Percentiles rank a stretch among this genome's conserved stretches.
These are phyloP conservation scores for Eulemur rubriventer DNA, from an alignment of 2,797 vertebrate genomes.

Conservation along the genomic window DNA sequence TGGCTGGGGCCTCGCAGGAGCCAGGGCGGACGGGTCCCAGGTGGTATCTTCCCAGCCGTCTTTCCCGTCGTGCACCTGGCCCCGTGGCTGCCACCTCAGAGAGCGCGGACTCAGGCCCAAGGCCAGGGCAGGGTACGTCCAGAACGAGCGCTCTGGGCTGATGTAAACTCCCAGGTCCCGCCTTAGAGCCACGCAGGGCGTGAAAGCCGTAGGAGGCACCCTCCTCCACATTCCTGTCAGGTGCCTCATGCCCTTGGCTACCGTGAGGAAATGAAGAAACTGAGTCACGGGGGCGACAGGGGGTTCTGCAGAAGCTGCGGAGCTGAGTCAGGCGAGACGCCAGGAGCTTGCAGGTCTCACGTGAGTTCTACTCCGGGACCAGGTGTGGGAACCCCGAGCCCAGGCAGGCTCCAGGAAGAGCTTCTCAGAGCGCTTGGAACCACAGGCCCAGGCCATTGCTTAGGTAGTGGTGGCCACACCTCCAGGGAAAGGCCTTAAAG, in stretches of 20 bases:
- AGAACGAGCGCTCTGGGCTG: not conserved
- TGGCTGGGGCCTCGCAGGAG: not conserved
- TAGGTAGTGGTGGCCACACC: not conserved
- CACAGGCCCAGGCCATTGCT: not conserved
- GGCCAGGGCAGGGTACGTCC: not conserved
- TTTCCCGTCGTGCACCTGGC: not conserved
- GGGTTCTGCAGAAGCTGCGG: not conserved
- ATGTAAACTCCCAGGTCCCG: not conserved
- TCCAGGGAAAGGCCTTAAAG: not conserved
- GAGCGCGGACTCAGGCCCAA: not conserved
- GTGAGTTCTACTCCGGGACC: not conserved
- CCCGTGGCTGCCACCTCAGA: not conserved
- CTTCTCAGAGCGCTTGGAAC: too few species aligned
- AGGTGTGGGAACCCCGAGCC: not conserved
- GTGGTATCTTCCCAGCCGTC: not conserved
- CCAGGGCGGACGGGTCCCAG: not conserved
- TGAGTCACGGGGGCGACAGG: conserved; percentile 56
- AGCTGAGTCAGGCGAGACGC: conserved; percentile 35
- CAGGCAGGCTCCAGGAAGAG: not conserved
- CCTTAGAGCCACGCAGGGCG: not conserved
- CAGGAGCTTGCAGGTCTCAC: not conserved
- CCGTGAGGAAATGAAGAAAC: conserved; percentile 69
- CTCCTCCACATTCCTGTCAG: conserved; percentile 58
- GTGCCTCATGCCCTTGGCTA: conserved; percentile 36
- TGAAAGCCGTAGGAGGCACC: not conserved